Evolutionary conservation across 2,888 invertebrate species (phyloP).

Genomic region (Leptinotarsa peninsularis): DNA sequence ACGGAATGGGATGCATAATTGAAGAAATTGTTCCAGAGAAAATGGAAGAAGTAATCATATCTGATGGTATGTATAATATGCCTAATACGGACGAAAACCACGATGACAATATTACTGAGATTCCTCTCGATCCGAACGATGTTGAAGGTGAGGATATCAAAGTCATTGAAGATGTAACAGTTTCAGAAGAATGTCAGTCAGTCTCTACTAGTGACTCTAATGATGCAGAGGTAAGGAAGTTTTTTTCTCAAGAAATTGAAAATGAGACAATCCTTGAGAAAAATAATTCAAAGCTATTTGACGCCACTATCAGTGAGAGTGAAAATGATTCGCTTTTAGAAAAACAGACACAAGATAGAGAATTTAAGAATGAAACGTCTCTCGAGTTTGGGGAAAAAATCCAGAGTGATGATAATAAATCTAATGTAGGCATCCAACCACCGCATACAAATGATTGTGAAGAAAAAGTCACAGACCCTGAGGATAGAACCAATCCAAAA

Average conservation of each 20-base stretch:
- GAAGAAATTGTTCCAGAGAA: slow-evolving; percentile 46
- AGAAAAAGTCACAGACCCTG: not conserved
- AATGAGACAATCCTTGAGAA: slow-evolving; percentile 43
- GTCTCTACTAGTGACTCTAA: slow-evolving; percentile 39
- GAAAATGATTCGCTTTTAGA: not conserved
- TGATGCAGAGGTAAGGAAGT: slow-evolving; percentile 38
- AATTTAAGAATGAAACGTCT: not conserved
- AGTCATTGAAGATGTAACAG: not conserved
- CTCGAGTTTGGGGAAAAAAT: not conserved
- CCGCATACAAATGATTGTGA: not conserved
- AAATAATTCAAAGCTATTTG: not conserved
- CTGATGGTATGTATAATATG: not conserved
- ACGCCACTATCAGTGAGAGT: not conserved
- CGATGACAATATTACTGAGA: not conserved
- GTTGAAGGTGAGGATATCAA: slow-evolving; percentile 5
- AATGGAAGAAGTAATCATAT: slow-evolving; percentile 31
- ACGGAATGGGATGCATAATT: slow-evolving; percentile 51
- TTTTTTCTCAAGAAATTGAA: slow-evolving; percentile 38
- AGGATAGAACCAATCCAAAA: not conserved
- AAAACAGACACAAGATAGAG: too few relatives aligned
- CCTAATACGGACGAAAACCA: not conserved
- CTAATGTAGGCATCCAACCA: not conserved
- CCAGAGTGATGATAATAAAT: not conserved
- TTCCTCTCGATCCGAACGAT: not conserved
- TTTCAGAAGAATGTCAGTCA: slow-evolving; percentile 34